Base-by-base conservation (phyloP, 2,797 vertebrate genomes). In the Nyctibius grandis region DNA sequence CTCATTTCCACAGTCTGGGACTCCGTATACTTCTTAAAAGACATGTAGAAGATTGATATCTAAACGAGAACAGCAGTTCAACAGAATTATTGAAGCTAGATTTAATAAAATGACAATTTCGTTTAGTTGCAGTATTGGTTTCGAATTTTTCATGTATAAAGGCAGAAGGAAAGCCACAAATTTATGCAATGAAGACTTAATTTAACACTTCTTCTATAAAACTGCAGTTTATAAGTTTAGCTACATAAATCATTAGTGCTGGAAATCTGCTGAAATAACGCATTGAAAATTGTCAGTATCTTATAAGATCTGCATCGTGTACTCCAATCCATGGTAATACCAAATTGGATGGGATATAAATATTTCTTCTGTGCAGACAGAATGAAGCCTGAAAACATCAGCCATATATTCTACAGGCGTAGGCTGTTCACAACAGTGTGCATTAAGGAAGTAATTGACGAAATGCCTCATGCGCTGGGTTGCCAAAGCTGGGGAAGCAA, bases 381-480 rank as follows among this genome's bases (percentile, higher is more conserved):
- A 96, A 40, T 63, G 64, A 91, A 94, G 12, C 25, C 72, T 91
- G 54, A 75, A 73, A 92, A 68, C 68, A 72, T 45, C 25, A 82
- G 6, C 36, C 44, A 36, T 88, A 47, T 53, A 89, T 93, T 83
- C 40, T 83, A 85, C 53, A 83, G 69, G 84, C 79, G 40, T 42
- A 76, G 86, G 45, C 26, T 96, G 33, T 57, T 93, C 8, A 0
- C 44, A 85, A 31, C 42, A 79, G 8, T 9, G 17, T 45, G 21
- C 56, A 94, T 89, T 92, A 88, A 90, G 82, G 83, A 93, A 95
- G 69, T 77, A 95, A 96, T 95, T 75, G 96, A 94, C 80, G 67
- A 90, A 93, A 92, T 92, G 34, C 26, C 61, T 93, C 51, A 31
- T 26, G 9, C 0, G 0, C 45, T 20, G 44, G 38, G 17, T 47